Base-by-base conservation (phyloP, 2,113 vertebrate genomes). In the Saccopteryx bilineata region DNA sequence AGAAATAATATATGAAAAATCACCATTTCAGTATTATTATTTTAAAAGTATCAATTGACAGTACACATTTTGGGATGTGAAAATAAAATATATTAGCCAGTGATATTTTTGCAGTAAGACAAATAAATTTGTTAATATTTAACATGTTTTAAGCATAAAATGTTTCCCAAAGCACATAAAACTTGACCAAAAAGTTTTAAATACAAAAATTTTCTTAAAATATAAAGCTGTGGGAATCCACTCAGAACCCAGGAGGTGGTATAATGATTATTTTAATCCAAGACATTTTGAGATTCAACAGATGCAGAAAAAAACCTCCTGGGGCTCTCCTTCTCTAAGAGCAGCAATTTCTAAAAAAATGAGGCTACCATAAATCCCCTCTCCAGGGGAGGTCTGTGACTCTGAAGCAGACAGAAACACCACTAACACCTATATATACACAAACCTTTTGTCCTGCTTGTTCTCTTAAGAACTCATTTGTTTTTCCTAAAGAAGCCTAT, bases 131-230 rank as follows among this genome's bases (percentile, higher is more conserved):
- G 33, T 74, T 82, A 80, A 92, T 72, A 80, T 50, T 65, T n/a
- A 95, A 78, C 9, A 66, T n/a, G 54, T 92, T 92, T 89, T 68
- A 81, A 95, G 31, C 46, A 68, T 39, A 68, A 89, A 68, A 84
- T 63, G 1, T 81, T 88, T 90, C 31, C 33, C 17, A 50, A 90
- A 95, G 58, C 23, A 91, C 3, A 7, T 11, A 48, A 85, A 90
- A 80, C 26, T 75, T 90, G 19, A 88, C 2, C 46, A 52, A n/a
- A 84, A 65, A 58, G 2, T 56, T 80, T 95, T 69, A 93, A 93
- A 93, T 61, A n/a, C 19, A 96, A 72, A 24, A 1, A 81, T 87
- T 84, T 95, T 63, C 71, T 68, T 39, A 92, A 96, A 90, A 90
- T 74, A 68, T 28, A 88, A 85, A 91, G 48, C 61, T 81, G 26